Conservation (phyloP, 2,797 vertebrate genomes). For the Halcyon chelicuti region DNA sequence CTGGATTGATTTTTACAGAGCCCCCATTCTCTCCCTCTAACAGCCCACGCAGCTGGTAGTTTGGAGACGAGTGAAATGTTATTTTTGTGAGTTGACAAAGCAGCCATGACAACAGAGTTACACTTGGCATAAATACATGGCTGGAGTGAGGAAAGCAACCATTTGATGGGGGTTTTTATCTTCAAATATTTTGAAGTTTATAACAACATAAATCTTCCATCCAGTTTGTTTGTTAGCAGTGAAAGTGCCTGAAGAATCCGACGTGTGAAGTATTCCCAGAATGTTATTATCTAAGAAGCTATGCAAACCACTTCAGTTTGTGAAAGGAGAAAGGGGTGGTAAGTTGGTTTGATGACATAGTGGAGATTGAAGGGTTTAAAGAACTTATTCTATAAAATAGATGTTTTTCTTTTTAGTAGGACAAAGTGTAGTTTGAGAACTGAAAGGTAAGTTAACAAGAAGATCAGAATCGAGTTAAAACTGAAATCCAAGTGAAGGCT, state of each 20-base stretch:
- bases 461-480: neutral
- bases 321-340: neutral
- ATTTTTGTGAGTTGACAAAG: constrained; percentile 21
- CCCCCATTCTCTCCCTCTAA: neutral
- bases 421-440: neutral
- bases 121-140: constrained; percentile 3
- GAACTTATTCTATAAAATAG: neutral
- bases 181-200: constrained; percentile 12
- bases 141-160: neutral
- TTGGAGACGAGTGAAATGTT: neutral
- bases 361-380: neutral
- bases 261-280: neutral
- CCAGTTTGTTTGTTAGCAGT: neutral
- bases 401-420: neutral
- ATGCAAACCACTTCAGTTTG: neutral
- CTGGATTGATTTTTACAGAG: neutral
- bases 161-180: neutral
- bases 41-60: neutral
- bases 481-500: neutral
- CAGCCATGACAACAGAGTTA: constrained; percentile 50
- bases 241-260: neutral
- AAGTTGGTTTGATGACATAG: neutral
- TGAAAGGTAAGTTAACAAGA: neutral
- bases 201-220: neutral
- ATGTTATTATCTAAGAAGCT: neutral